phyloP scores from a whole-genome alignment of 2,113 vertebrate genomes.

The Tiliqua scincoides region DNA sequence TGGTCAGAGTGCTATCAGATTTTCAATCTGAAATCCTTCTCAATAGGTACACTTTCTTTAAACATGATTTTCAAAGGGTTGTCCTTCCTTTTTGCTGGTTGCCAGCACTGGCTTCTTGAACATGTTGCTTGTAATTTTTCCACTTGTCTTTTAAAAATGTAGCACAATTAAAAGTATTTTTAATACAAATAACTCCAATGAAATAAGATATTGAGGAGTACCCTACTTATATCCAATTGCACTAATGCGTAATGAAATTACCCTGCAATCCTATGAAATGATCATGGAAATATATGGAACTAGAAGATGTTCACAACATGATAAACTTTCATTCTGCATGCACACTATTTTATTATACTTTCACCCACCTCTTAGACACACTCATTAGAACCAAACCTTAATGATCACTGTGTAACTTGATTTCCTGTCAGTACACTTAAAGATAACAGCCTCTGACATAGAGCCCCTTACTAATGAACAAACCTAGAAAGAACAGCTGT shows the following conservation, averaged over 20 bases:
- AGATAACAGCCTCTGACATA: background rate
- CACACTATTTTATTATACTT: background rate
- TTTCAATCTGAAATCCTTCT: background rate
- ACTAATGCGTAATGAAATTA: background rate
- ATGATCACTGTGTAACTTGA: background rate
- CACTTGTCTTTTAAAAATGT: background rate
- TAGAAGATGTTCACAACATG: background rate
- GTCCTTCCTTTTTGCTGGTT: too few species aligned
- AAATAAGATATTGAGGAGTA: background rate
- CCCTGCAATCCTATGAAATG: background rate
- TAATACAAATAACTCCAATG: background rate
- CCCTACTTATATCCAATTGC: background rate
- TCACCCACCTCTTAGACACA: background rate
- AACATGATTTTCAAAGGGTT: background rate
- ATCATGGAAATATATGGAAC: background rate
- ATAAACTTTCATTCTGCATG: background rate
- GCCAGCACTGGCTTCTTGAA: background rate
- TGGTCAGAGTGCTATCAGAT: background rate
- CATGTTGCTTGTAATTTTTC: background rate
- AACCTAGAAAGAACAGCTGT: constrained; percentile 65
- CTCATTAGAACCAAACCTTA: background rate
- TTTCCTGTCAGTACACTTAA: background rate
- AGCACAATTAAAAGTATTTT: background rate
- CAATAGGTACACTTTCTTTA: background rate
- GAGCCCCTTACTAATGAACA: constrained; percentile 6